Percentiles rank a stretch among this genome's conserved stretches.
These are phyloP conservation scores for Drosophila rhopaloa DNA, from an alignment of 1,140 invertebrate genomes.

Conservation along the genomic window DNA sequence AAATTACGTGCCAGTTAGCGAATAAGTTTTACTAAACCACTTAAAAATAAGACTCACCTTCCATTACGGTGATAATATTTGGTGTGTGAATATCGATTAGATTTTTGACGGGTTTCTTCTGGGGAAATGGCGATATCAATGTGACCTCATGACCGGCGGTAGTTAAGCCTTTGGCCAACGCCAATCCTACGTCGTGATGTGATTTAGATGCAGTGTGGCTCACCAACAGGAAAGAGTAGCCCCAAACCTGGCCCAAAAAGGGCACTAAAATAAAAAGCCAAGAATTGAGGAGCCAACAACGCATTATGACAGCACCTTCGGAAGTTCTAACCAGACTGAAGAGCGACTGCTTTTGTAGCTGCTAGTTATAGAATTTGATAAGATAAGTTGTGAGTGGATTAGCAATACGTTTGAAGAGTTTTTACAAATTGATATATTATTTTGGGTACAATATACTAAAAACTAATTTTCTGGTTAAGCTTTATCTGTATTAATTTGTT, in stretches of 20 bases:
- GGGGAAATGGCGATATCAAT: slow-evolving; percentile 85
- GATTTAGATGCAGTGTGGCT: slow-evolving; percentile 85
- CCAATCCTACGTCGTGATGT: slow-evolving; percentile 86
- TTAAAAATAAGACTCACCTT: slow-evolving; percentile 34
- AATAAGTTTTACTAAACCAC: background rate
- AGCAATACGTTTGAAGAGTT: background rate
- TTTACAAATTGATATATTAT: no score
- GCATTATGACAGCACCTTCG: slow-evolving; percentile 15
- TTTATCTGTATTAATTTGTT: background rate
- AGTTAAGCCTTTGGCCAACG: slow-evolving; percentile 85
- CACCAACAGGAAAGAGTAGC: slow-evolving; percentile 81
- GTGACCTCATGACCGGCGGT: slow-evolving; percentile 86
- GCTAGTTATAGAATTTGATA: slow-evolving; percentile 22
- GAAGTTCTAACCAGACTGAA: slow-evolving; percentile 3
- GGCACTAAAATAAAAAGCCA: slow-evolving; percentile 2
- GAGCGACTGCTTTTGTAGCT: background rate
- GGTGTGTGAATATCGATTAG: slow-evolving; percentile 82
- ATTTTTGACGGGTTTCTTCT: slow-evolving; percentile 84
- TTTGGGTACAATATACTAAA: no score
- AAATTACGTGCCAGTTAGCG: slow-evolving; percentile 30
- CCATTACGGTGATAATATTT: slow-evolving; percentile 37
- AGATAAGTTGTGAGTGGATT: background rate
- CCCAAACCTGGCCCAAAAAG: slow-evolving; percentile 18
- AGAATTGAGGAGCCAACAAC: background rate
- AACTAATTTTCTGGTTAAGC: background rate